Evolutionary conservation across 2,888 invertebrate genomes (phyloP).

Genomic region (Caenorhabditis plicata): DNA sequence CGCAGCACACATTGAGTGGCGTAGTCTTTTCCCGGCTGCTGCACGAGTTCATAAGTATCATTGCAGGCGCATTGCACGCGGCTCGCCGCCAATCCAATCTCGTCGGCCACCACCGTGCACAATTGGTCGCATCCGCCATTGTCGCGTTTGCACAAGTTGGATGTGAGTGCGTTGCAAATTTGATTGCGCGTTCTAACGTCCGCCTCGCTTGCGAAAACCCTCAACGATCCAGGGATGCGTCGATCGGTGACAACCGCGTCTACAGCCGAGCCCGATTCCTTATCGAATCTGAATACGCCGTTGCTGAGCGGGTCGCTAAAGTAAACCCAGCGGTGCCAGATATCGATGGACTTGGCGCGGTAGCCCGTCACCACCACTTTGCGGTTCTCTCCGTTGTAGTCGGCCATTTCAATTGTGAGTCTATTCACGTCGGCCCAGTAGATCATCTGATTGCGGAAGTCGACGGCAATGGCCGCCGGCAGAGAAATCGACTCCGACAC

Average conservation of each 20-base stretch:
- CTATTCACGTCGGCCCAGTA: conserved; percentile 91
- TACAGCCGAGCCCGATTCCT: conserved; percentile 70
- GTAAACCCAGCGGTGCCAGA: conserved; percentile 64
- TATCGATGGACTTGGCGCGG: conserved; percentile 61
- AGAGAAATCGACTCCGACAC: conserved; percentile 87
- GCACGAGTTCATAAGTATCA: conserved; percentile 82
- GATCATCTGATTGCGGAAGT: conserved; percentile 80
- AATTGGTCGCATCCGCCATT: conserved; percentile 82
- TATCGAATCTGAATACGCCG: conserved; percentile 93
- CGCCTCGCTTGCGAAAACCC: conserved; percentile 60
- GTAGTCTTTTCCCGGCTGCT: conserved; percentile 67
- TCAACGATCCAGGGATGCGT: conserved; percentile 70
- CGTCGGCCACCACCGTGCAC: conserved; percentile 48
- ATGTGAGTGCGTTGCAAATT: conserved; percentile 63
- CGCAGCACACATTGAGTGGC: conserved; percentile 61
- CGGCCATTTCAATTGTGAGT: conserved; percentile 90
- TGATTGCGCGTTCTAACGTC: conserved; percentile 58
- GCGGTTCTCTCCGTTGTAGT: conserved; percentile 82
- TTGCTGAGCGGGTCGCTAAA: conserved; percentile 64
- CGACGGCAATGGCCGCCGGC: conserved; percentile 91
- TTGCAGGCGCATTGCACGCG: conserved; percentile 86
- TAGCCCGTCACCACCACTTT: conserved; percentile 56
- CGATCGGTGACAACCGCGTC: conserved; percentile 88
- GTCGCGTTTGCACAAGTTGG: conserved; percentile 82
- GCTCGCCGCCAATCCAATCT: conserved; percentile 50